A percentile compares a stretch with the other conserved stretches of the same genome.
Evolutionary conservation across 2,888 invertebrate genomes (phyloP).

Genomic region (Hoplodrina ambigua): DNA sequence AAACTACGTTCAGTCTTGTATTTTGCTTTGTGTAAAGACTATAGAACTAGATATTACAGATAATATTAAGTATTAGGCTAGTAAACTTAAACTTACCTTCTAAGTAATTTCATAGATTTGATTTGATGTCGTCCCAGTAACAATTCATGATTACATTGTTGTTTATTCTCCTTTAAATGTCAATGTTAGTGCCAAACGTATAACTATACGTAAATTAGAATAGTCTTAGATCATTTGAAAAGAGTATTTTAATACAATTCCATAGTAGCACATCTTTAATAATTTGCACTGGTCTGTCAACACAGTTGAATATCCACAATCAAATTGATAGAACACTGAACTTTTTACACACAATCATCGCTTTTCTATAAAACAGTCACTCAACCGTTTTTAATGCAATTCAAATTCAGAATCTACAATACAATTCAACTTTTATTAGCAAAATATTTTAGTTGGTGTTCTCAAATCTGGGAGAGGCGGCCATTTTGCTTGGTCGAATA

Average conservation of each 20-base stretch:
- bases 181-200: not conserved
- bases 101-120: slow-evolving; percentile 8
- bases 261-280: slow-evolving; percentile 74
- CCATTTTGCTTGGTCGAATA: slow-evolving; percentile 73
- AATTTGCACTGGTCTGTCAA: slow-evolving; percentile 62
- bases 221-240: not conserved
- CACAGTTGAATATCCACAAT: not conserved
- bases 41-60: not conserved
- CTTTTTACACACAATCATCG: slow-evolving; percentile 76
- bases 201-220: not conserved
- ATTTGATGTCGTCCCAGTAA: slow-evolving; percentile 9
- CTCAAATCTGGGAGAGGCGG: slow-evolving; percentile 70
- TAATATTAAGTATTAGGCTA: not conserved
- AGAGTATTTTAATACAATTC: slow-evolving; percentile 60
- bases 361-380: slow-evolving; percentile 1
- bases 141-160: slow-evolving; percentile 32
- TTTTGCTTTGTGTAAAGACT: no score
- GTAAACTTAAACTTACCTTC: slow-evolving; percentile 42
- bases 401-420: slow-evolving; percentile 29
- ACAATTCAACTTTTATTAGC: slow-evolving; percentile 66
- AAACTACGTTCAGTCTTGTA: not conserved
- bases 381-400: slow-evolving; percentile 30
- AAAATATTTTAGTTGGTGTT: slow-evolving; percentile 73
- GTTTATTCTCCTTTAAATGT: not conserved
- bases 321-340: slow-evolving; percentile 39